Base-by-base conservation (phyloP, 1,140 invertebrate species). In the Euwallacea fornicatus region DNA sequence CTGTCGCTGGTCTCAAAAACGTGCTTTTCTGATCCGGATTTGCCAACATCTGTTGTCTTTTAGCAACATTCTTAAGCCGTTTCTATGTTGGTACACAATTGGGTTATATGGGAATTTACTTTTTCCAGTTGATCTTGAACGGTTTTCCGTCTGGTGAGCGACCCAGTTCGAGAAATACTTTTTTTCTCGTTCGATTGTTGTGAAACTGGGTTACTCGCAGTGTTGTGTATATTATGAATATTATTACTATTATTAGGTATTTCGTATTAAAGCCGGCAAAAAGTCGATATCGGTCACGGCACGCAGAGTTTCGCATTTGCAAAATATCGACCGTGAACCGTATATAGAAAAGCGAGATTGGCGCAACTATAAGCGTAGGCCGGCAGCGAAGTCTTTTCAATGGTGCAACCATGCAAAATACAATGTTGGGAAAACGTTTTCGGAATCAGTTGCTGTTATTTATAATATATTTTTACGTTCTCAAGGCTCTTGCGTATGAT, bases 391-490 rank as follows among this genome's bases (percentile, higher is more conserved):
- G 21, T 33, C 13, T 58, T 58, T 58, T 61, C 59, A 61, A 61
- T 61, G 59, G 10, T 43, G 59, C 59, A 61, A 61, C 59, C 42
- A 43, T 16, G 42, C 59, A 43, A 58, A 15, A 33, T 16, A 65
- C 62, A 71, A 71, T 59, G 55, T 71, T 71, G 69, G 62, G 69
- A 71, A 71, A 71, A 71, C 59, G 42, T 65, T 71, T 71, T 71
- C 44, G 61, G 65, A 71, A 71, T 63, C 44, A 13, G 7, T 42
- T 42, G 55, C n/a, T 33, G 43, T 67, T 16, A 33, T 67, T 43
- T 61, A 61, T 61, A 50, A 56, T 65, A 65, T 9, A 65, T 54
- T 71, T 59, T 71, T 65, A 65, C 8, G 41, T 54, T 71, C 69
- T 65, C 69, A 71, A 71, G 69, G 69, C 47, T 56, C 42, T 44